Percentiles rank a stretch among this genome's conserved stretches.
Evolutionary conservation across 2,113 vertebrate genomes (phyloP).

Genomic region (Aegithalos caudatus): DNA sequence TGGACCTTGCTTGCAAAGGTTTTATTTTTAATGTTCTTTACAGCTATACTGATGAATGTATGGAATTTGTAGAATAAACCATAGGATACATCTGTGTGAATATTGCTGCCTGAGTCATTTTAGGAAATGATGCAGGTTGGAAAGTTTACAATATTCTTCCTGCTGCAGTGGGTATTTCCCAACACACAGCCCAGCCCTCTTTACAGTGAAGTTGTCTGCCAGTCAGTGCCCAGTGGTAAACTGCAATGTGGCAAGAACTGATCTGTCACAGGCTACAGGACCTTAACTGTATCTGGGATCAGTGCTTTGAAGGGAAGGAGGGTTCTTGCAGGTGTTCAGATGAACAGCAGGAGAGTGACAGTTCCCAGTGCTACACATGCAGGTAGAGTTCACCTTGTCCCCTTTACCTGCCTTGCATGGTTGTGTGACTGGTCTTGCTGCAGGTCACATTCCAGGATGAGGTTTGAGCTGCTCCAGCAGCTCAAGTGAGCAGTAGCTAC

Average conservation of each 20-base stretch:
- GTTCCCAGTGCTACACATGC: background rate
- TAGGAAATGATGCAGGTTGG: conserved; percentile 21
- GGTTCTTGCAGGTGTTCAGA: background rate
- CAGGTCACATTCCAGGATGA: background rate
- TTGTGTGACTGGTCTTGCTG: background rate
- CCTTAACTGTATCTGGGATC: background rate
- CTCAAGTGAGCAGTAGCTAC: background rate
- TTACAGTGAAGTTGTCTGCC: background rate
- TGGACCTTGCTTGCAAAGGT: background rate
- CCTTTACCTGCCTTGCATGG: background rate
- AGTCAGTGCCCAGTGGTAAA: background rate
- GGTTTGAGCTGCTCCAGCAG: background rate
- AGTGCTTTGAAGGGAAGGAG: background rate
- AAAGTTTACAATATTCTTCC: background rate
- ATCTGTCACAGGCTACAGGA: background rate
- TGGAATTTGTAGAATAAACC: background rate
- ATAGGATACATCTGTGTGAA: conserved; percentile 22
- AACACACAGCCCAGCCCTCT: background rate
- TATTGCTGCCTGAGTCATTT: background rate
- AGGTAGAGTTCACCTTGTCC: background rate
- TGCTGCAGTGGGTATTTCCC: background rate
- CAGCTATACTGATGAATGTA: background rate
- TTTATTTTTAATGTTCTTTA: background rate
- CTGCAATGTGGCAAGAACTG: background rate
- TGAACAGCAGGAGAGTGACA: background rate